Conservation (phyloP, 2,113 vertebrate species). For the Condylura cristata region DNA sequence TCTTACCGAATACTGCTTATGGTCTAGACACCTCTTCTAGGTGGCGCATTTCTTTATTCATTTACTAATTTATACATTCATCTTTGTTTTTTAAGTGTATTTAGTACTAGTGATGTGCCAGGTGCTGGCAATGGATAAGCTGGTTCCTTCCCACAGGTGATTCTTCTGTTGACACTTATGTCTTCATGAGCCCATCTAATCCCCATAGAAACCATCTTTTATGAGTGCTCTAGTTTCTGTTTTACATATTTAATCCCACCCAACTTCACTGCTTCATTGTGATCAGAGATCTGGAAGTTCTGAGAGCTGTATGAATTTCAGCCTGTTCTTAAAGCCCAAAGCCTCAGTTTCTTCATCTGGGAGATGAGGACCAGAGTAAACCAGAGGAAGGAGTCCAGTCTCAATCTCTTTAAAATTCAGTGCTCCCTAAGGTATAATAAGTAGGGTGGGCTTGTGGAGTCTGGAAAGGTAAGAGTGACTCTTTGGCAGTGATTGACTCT, state of each 20-base stretch:
- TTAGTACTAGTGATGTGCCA: neutral
- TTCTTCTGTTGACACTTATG: neutral
- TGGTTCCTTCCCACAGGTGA: neutral
- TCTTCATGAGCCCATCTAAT: neutral
- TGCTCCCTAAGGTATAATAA: neutral
- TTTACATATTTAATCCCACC: neutral
- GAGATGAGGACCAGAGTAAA: conserved; percentile 1
- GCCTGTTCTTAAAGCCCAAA: neutral
- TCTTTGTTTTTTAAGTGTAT: neutral
- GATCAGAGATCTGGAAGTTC: neutral
- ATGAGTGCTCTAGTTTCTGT: neutral
- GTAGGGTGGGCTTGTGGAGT: neutral
- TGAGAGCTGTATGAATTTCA: neutral
- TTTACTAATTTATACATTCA: neutral
- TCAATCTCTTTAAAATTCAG: neutral
- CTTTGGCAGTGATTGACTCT: neutral
- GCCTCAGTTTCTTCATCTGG: conserved; percentile 27
- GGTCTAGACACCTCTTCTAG: neutral
- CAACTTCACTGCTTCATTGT: neutral
- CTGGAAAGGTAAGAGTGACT: neutral
- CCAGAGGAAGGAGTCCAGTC: neutral
- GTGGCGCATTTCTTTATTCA: conserved; percentile 27
- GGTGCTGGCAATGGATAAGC: neutral
- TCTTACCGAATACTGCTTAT: neutral
- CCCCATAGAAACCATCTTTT: neutral